These are phyloP conservation scores for Metallyticus violacea DNA, from an alignment of 2,888 invertebrate genomes.

Conservation along the genomic window DNA sequence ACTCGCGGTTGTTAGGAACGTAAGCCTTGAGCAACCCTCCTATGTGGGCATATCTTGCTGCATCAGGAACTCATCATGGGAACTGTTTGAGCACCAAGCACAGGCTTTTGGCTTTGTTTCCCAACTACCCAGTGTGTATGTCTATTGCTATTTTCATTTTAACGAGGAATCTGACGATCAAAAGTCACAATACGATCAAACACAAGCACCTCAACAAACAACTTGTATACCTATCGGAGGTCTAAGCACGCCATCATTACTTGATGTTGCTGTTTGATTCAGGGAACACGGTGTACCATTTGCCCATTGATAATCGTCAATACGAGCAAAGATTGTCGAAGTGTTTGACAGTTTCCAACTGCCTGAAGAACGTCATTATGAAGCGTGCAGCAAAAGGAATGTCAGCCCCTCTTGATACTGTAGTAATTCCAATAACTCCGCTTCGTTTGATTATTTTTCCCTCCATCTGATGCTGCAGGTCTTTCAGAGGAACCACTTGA, in stretches of 20 bases:
- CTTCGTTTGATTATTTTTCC: background rate
- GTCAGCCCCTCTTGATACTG: background rate
- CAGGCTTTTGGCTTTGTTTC: background rate
- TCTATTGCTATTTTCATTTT: background rate
- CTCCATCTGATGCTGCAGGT: background rate
- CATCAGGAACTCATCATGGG: no score
- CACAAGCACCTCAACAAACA: no score
- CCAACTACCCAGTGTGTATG: background rate
- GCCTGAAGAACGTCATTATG: background rate
- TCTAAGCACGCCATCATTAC: background rate
- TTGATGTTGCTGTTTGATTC: no score
- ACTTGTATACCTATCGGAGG: no score
- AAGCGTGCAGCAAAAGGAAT: background rate
- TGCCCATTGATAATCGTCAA: background rate
- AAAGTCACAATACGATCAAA: background rate
- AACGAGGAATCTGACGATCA: background rate
- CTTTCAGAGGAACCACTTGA: background rate
- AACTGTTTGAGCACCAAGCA: background rate
- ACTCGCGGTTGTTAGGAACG: no score
- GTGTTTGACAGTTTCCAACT: no score
- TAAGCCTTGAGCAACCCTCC: background rate
- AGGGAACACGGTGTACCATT: no score
- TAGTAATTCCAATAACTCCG: background rate
- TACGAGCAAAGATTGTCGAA: background rate
- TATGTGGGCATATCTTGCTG: background rate